Evolutionary conservation across 2,113 vertebrate genomes (phyloP).

Genomic region (Penelope pileata): DNA sequence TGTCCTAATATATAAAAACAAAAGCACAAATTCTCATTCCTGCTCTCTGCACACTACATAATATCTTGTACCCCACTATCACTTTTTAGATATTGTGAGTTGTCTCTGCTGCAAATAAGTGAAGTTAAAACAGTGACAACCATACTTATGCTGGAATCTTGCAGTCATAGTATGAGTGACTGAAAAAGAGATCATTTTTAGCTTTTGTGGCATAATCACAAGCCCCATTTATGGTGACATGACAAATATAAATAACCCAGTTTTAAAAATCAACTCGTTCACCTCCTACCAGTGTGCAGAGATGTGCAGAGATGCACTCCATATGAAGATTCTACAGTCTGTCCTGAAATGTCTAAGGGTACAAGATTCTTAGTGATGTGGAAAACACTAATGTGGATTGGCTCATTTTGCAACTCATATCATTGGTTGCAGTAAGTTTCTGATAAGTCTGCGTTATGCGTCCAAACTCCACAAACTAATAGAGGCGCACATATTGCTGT

Average conservation of each 20-base stretch:
- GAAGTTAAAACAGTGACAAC: background rate
- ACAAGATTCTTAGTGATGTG: background rate
- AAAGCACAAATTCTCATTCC: background rate
- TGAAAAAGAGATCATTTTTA: background rate
- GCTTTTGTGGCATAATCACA: background rate
- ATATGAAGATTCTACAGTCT: background rate
- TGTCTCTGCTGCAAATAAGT: background rate
- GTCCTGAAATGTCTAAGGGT: background rate
- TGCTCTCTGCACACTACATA: background rate
- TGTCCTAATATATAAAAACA: background rate
- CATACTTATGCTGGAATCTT: background rate
- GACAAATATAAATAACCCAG: background rate
- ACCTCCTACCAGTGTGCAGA: background rate
- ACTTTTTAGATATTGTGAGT: background rate
- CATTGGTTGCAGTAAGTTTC: background rate
- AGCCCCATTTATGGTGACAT: background rate
- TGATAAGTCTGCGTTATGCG: background rate
- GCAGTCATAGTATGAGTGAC: background rate
- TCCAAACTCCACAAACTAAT: background rate
- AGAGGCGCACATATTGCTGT: background rate
- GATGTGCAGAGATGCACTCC: background rate
- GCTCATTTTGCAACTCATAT: background rate
- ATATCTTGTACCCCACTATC: background rate
- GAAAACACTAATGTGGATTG: background rate
- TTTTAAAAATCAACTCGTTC: background rate